A percentile compares a stretch with the other conserved stretches of the same genome.
phyloP scores from a whole-genome alignment of 2,797 vertebrate genomes.

The Spea hammondii region DNA sequence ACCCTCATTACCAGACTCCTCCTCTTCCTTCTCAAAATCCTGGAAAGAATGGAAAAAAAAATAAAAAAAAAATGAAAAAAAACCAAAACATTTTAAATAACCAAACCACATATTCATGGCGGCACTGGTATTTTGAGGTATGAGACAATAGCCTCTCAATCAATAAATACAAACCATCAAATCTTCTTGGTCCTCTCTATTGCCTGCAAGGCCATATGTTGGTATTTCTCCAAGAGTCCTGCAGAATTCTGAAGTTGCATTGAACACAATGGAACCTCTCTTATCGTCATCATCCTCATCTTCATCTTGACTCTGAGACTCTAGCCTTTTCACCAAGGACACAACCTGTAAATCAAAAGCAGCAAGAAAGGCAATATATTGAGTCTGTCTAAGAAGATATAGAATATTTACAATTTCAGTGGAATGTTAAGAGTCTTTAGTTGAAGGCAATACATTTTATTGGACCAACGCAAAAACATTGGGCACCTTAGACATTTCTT shows the following conservation, averaged over 20 bases:
- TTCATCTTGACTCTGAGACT: constrained; percentile 57
- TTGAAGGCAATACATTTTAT: no score
- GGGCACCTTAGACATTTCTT: not conserved
- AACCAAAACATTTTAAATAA: no score
- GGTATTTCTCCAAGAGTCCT: constrained; percentile 90
- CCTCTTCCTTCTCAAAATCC: constrained; percentile 84
- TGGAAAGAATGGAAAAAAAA: constrained; percentile 38
- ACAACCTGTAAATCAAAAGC: constrained; percentile 63
- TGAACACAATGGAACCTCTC: constrained; percentile 85
- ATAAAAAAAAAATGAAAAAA: no score
- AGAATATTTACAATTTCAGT: no score
- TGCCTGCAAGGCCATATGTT: constrained; percentile 87
- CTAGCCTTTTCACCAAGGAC: constrained; percentile 67
- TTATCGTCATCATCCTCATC: constrained; percentile 72
- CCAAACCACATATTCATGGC: not conserved
- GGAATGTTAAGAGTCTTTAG: no score
- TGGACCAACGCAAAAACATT: not conserved
- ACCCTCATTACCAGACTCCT: constrained; percentile 75
- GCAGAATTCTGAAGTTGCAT: constrained; percentile 91
- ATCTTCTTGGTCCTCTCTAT: constrained; percentile 89
- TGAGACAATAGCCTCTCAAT: not conserved
- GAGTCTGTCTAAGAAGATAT: no score
- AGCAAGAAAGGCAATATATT: no score
- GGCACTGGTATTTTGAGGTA: not conserved
- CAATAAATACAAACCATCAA: constrained; percentile 72